Base-by-base conservation (phyloP, 1,140 invertebrate genomes). In the Megalopta genalis region DNA sequence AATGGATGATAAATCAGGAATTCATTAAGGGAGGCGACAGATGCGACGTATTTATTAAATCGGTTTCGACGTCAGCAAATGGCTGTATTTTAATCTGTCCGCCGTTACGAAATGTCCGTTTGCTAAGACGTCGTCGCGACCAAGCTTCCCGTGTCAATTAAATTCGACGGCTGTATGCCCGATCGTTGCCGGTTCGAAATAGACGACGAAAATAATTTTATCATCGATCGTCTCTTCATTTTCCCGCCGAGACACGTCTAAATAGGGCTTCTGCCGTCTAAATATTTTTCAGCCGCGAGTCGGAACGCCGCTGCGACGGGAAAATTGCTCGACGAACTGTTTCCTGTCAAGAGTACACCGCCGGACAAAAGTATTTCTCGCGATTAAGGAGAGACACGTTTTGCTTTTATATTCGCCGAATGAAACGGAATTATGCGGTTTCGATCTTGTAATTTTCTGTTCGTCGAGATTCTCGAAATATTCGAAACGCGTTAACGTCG, bases 1-100 rank as follows among this genome's bases (percentile, higher is more conserved):
- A 88, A 88, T 88, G 87, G 87, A 88, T 87, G 87, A 88, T 87
- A 85, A 88, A 88, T 88, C 87, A 88, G 82, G 82, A 88, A 90
- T 88, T 84, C 81, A 84, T 88, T 83, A 81, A 83, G 64, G 71
- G 82, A 79, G 81, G 54, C 71, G 80, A 80, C 86, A 75, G 83
- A 87, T 81, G 85, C 86, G 74, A 84, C 77, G 85, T 83, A 87
- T 86, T 86, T 85, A 85, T 87, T 78, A 87, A 87, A 87, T 87
- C 77, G 80, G 82, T 81, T 81, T 84, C 85, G 85, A 78, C 64
- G 74, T 39, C 46, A 72, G 80, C 83, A 79, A 86, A 86, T 82
- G 75, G 71, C 62, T 59, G 75, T 82, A 85, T 86, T 86, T 86
- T 85, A 85, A 85, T 85, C 66, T 64, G 49, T 76, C 77, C 49